Evolutionary conservation across 2,888 invertebrate genomes (phyloP).

Genomic region (Lapara coniferarum): DNA sequence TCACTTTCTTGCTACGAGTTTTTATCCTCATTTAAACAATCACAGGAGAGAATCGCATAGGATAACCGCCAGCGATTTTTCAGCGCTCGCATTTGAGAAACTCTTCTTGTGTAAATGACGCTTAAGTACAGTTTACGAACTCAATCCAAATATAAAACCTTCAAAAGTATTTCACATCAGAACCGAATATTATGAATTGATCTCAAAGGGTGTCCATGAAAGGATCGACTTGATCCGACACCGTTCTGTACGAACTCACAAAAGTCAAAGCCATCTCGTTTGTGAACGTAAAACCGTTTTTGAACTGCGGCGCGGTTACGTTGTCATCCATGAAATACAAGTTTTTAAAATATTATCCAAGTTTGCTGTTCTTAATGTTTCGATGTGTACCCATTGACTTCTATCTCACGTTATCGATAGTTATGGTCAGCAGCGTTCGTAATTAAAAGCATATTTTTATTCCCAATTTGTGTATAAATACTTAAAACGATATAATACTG

Average conservation of each 20-base stretch:
- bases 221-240: background rate
- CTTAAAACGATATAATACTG: no score
- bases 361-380: background rate
- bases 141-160: background rate
- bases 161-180: background rate
- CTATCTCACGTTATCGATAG: background rate
- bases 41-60: no score
- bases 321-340: background rate
- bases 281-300: slow-evolving; percentile 15
- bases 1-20: no score
- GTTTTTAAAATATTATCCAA: background rate
- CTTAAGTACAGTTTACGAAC: no score
- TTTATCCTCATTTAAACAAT: no score
- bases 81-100: no score
- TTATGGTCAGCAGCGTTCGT: no score
- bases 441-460: no score
- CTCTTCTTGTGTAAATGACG: no score
- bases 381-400: background rate
- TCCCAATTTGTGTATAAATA: no score
- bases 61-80: no score
- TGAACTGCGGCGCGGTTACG: background rate
- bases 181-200: slow-evolving; percentile 1
- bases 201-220: background rate
- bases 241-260: background rate
- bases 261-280: slow-evolving; percentile 7